Base-by-base conservation (phyloP, 2,888 invertebrate species). In the Leptinotarsa juncta region DNA sequence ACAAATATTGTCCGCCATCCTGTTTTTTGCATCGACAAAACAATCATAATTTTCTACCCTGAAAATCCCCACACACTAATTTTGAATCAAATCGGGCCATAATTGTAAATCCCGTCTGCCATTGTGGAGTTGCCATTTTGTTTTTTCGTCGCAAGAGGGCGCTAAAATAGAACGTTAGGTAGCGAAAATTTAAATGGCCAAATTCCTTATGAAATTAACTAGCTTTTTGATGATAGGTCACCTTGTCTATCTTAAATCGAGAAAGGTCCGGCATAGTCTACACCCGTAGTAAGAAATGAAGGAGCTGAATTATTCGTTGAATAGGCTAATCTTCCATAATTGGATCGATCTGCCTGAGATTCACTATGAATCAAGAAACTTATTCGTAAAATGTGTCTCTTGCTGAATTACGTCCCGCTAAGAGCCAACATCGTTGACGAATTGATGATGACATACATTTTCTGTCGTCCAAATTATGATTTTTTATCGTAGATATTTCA, bases 371-470 rank as follows among this genome's bases (percentile, higher is more conserved):
- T 32, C 0, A 50, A 50, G 15, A 4, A 60, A 20, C 23, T 15
- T 12, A 14, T 60, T 60, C 23, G 20, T 23, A 7, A 15, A 23
- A 60, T 23, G 15, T 60, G 1, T 20, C 7, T 23, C 20, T 60
- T 23, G 60, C 12, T 60, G 60, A 18, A 60, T 60, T 20, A 60
- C 60, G 60, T 26, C 60, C 60, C 7, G 70, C 74, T 14, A 79
- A 53, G n/a, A 77, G 48, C 49, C 67, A 55, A 23, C 66, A 42
- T 57, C 79, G 77, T 65, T 79, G 5, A 50, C 16, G 16, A 16
- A 5, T 50, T 50, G 50, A 50, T 16, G 16, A 50, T 16, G 16
- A 50, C 16, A 16, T 50, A 50, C 16, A 16, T 50, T 50, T 50
- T 50, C 16, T 50, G 14, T 50, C 16, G 16, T 75, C 18, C 74